Evolutionary conservation across 2,888 invertebrate genomes (phyloP).

Genomic region (Tiphia femorata): DNA sequence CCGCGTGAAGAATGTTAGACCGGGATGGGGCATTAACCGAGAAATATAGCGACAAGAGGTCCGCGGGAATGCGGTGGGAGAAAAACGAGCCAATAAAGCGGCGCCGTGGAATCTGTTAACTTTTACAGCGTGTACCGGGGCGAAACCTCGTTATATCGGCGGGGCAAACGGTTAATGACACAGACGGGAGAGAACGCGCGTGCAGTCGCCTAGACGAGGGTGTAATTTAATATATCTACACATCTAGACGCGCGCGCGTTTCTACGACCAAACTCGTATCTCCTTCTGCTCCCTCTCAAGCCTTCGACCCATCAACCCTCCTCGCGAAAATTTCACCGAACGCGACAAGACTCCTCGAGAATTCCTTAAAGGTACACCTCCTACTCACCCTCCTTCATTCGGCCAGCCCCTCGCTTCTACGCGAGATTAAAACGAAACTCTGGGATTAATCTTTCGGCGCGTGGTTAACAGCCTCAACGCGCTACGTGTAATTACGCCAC

Average conservation of each 20-base stretch:
- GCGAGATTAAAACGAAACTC: neutral
- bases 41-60: conserved; percentile 11
- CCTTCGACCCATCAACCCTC: too few relatives aligned
- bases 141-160: neutral
- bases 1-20: conserved; percentile 14
- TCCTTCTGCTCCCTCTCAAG: too few relatives aligned
- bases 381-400: neutral
- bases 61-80: neutral
- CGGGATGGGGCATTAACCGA: conserved; percentile 25
- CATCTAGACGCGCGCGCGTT: too few relatives aligned
- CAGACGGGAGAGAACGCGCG: too few relatives aligned
- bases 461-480: neutral
- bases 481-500: neutral
- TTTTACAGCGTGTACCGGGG: neutral
- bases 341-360: too few relatives aligned
- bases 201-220: too few relatives aligned
- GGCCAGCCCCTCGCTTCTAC: neutral
- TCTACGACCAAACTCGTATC: too few relatives aligned
- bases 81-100: conserved; percentile 9
- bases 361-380: too few relatives aligned
- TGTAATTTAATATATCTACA: too few relatives aligned
- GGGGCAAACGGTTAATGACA: neutral
- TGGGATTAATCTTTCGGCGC: neutral
- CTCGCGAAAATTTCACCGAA: too few relatives aligned
- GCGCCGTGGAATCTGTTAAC: conserved; percentile 7